phyloP scores from a whole-genome alignment of 2,797 vertebrate genomes.

The Acanthornis magna region DNA sequence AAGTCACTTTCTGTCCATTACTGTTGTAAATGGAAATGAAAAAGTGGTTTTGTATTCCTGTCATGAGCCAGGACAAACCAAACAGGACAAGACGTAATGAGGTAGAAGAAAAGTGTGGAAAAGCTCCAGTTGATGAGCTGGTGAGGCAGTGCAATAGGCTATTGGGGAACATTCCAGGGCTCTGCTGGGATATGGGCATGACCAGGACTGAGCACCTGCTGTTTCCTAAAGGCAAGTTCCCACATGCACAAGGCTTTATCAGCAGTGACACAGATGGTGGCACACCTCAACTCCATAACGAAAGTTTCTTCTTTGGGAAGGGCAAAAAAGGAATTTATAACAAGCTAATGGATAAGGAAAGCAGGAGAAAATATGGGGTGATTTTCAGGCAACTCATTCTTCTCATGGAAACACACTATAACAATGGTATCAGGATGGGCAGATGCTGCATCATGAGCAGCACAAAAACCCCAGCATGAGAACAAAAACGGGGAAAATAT shows the following conservation, averaged over 20 bases:
- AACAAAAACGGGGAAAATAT: not conserved
- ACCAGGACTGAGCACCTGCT: not conserved
- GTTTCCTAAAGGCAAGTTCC: not conserved
- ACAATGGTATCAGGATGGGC: not conserved
- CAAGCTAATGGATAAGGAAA: not conserved
- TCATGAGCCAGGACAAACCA: not conserved
- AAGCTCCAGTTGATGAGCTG: not conserved
- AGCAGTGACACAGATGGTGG: not conserved
- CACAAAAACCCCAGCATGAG: not conserved
- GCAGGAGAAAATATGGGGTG: not conserved
- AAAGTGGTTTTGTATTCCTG: not conserved
- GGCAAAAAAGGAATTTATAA: not conserved
- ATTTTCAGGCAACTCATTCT: not conserved
- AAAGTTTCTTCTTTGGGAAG: not conserved
- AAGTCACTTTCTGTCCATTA: not conserved
- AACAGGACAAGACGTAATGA: not conserved
- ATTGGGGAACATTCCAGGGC: not conserved
- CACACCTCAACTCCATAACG: not conserved
- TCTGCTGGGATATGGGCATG: not conserved
- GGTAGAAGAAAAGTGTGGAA: not conserved
- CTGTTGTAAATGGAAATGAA: not conserved
- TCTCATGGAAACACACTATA: not conserved
- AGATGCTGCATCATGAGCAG: not conserved
- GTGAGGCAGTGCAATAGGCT: not conserved
- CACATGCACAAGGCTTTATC: not conserved